phyloP scores from a whole-genome alignment of 2,888 invertebrate species.

The Amphipyra tragopoginis region DNA sequence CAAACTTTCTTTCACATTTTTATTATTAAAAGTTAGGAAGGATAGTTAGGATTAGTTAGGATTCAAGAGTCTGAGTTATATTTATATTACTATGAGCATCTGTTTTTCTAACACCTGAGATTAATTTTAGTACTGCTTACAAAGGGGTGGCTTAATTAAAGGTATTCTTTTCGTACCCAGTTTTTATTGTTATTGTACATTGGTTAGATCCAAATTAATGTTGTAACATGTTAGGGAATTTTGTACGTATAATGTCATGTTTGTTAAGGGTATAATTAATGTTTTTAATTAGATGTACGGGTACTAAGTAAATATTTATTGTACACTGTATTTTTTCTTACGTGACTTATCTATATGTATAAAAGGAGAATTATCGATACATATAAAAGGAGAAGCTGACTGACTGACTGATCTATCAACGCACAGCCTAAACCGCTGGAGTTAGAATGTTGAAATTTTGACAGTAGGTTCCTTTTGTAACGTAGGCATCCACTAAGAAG shows the following conservation, averaged over 20 bases:
- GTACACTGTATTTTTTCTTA: too few species aligned
- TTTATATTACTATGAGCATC: conserved; percentile 16
- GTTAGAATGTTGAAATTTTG: too few species aligned
- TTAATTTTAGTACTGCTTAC: conserved; percentile 17
- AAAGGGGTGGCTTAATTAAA: conserved; percentile 26
- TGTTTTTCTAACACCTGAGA: conserved; percentile 25
- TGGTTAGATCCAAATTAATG: conserved; percentile 14
- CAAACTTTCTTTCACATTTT: too few species aligned
- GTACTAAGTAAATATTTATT: conserved; percentile 13
- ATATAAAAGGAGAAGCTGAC: too few species aligned
- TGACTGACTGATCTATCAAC: too few species aligned
- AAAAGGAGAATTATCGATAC: too few species aligned
- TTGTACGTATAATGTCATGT: conserved; percentile 29
- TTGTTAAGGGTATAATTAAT: conserved; percentile 35
- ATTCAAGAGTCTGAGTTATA: background rate
- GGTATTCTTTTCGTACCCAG: conserved; percentile 17
- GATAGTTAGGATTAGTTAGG: too few species aligned
- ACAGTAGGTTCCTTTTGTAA: too few species aligned
- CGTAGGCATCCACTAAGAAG: too few species aligned
- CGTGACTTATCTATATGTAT: too few species aligned
- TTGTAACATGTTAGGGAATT: conserved; percentile 25
- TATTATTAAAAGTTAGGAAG: too few species aligned
- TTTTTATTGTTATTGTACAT: conserved; percentile 33
- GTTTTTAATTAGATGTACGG: conserved; percentile 25
- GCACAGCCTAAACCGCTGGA: too few species aligned